Percentiles rank a stretch among this genome's conserved stretches.
Evolutionary conservation across 2,797 vertebrate species (phyloP).

Genomic region (Pseudochromis fuscus): DNA sequence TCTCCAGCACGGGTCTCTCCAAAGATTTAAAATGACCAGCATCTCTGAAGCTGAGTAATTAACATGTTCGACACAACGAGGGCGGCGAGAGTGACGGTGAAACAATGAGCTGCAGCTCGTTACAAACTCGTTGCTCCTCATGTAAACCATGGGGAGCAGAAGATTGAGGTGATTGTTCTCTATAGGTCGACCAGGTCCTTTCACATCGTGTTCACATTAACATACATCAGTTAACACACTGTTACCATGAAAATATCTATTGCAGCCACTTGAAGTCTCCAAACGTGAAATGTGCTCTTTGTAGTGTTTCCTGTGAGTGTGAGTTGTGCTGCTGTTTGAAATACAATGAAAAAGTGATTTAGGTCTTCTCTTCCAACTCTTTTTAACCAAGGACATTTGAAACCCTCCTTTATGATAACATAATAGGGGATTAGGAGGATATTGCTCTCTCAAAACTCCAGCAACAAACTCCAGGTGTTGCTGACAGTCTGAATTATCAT

Average conservation of each 20-base stretch:
- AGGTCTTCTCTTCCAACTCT: conserved; percentile 2
- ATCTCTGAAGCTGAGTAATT: conserved; percentile 26
- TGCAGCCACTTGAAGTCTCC: neutral
- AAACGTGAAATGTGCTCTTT: too few species aligned
- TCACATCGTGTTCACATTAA: neutral
- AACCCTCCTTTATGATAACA: conserved; percentile 5
- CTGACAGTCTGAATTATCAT: too few species aligned
- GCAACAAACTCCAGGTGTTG: neutral
- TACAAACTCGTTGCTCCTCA: conserved; percentile 23
- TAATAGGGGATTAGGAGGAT: neutral
- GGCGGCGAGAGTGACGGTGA: conserved; percentile 18
- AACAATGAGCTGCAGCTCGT: conserved; percentile 36
- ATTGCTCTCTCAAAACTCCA: neutral
- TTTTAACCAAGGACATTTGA: conserved; percentile 17
- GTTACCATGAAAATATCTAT: neutral
- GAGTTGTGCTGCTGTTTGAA: neutral
- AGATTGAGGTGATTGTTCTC: conserved; percentile 35
- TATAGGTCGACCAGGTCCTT: conserved; percentile 5
- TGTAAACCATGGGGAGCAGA: conserved; percentile 11
- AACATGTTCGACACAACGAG: conserved; percentile 19
- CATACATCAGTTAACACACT: neutral
- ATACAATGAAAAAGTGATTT: neutral
- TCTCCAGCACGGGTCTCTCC: conserved; percentile 2
- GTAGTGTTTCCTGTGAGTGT: neutral
- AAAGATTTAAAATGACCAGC: conserved; percentile 16